phyloP scores from a whole-genome alignment of 2,888 invertebrate genomes.

The Pristionchus exspectatus region DNA sequence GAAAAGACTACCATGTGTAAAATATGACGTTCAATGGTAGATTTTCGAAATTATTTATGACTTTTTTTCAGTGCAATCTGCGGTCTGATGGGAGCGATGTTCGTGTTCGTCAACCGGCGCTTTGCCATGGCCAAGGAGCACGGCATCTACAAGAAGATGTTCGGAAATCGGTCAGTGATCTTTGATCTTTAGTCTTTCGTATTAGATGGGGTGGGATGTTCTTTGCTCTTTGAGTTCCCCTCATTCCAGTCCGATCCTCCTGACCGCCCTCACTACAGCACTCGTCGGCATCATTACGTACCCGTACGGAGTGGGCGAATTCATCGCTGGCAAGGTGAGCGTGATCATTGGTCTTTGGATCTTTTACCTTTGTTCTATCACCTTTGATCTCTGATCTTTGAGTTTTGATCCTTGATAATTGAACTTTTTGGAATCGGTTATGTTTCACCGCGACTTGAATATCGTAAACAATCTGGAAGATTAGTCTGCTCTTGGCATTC shows the following conservation, averaged over 20 bases:
- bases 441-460: not conserved
- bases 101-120: conserved; percentile 68
- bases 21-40: too few relatives aligned
- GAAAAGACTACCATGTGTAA: too few relatives aligned
- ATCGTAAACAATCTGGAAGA: not conserved
- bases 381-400: too few relatives aligned
- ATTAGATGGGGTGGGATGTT: too few relatives aligned
- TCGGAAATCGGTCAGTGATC: conserved; percentile 64
- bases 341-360: not conserved
- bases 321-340: conserved; percentile 81
- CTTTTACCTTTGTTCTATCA: too few relatives aligned
- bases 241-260: conserved; percentile 63
- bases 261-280: conserved; percentile 61
- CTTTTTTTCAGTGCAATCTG: conserved; percentile 62
- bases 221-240: not conserved
- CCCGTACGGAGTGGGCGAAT: conserved; percentile 93
- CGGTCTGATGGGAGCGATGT: conserved; percentile 70
- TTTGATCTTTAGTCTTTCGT: not conserved
- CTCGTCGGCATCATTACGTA: conserved; percentile 84
- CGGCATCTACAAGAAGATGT: conserved; percentile 63
- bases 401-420: too few relatives aligned
- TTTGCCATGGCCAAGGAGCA: conserved; percentile 59
- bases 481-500: not conserved
- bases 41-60: too few relatives aligned
- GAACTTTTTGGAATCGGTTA: not conserved